Evolutionary conservation across 2,888 invertebrate genomes (phyloP).

Genomic region (Eupeodes luniger): DNA sequence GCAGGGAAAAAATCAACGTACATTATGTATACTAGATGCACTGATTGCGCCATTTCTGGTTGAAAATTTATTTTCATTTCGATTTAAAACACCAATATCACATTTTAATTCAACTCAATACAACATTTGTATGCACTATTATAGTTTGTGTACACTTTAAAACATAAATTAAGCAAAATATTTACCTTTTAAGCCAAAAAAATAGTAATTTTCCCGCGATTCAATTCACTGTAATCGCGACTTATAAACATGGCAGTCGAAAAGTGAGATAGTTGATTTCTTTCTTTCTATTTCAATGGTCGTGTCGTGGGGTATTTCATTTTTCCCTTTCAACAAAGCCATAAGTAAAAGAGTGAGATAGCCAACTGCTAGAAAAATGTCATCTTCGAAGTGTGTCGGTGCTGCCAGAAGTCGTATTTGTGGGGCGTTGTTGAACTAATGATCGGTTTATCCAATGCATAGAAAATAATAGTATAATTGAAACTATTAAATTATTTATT

Average conservation of each 20-base stretch:
- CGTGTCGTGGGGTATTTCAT: conserved; percentile 34
- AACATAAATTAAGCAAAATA: conserved; percentile 66
- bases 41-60: conserved; percentile 76
- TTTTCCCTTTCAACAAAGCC: conserved; percentile 13
- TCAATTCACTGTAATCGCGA: conserved; percentile 79
- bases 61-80: conserved; percentile 45
- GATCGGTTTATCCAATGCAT: not conserved
- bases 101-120: conserved; percentile 36
- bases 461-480: not conserved
- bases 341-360: conserved; percentile 33
- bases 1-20: conserved; percentile 58
- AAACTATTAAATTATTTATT: not conserved
- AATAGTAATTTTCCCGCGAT: conserved; percentile 78
- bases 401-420: not conserved
- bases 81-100: conserved; percentile 36
- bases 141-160: conserved; percentile 51
- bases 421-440: not conserved
- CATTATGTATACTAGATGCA: conserved; percentile 64
- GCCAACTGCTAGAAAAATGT: conserved; percentile 47
- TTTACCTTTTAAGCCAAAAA: conserved; percentile 80
- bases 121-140: conserved; percentile 31
- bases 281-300: conserved; percentile 17
- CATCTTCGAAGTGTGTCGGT: not conserved
- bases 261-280: conserved; percentile 73
- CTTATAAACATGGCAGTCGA: conserved; percentile 79